These are phyloP conservation scores for Dicerorhinus sumatrensis DNA, from an alignment of 2,113 vertebrate species.

Conservation along the genomic window DNA sequence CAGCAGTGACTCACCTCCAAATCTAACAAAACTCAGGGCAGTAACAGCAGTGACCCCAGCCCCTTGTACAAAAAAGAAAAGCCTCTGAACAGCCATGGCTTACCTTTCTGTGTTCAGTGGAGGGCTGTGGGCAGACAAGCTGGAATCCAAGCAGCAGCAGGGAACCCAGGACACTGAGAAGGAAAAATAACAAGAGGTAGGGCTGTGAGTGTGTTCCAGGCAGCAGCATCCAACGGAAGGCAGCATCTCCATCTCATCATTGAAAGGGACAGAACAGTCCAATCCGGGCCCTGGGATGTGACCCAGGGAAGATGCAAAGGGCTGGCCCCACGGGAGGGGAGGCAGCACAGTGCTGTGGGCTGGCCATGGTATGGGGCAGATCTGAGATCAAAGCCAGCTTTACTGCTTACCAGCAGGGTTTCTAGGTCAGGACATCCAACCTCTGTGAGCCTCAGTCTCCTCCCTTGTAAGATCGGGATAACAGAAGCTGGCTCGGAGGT, in stretches of 20 bases:
- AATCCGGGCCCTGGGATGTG: not conserved
- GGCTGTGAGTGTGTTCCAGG: not conserved
- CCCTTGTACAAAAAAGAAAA: not conserved
- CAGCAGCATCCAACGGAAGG: not conserved
- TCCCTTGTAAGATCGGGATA: not conserved
- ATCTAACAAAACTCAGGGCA: not conserved
- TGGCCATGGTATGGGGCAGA: not conserved
- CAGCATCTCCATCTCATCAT: not conserved
- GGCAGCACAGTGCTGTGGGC: not conserved
- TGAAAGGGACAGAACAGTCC: not conserved
- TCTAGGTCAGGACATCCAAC: not conserved
- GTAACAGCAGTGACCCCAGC: not conserved
- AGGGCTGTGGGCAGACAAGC: slow-evolving; percentile 88
- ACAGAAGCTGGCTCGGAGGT: not conserved
- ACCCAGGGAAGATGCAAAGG: not conserved
- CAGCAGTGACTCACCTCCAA: not conserved
- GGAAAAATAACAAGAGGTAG: slow-evolving; percentile 72
- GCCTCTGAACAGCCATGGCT: slow-evolving; percentile 12
- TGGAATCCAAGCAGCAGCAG: slow-evolving; percentile 89
- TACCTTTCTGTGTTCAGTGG: slow-evolving; percentile 94
- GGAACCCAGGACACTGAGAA: slow-evolving; percentile 86
- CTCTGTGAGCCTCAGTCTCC: not conserved
- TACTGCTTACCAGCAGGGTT: not conserved
- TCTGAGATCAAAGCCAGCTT: not conserved
- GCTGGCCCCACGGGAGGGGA: no score